Evolutionary conservation across 1,140 invertebrate species (phyloP).

Genomic region (Rhyzopertha dominica): DNA sequence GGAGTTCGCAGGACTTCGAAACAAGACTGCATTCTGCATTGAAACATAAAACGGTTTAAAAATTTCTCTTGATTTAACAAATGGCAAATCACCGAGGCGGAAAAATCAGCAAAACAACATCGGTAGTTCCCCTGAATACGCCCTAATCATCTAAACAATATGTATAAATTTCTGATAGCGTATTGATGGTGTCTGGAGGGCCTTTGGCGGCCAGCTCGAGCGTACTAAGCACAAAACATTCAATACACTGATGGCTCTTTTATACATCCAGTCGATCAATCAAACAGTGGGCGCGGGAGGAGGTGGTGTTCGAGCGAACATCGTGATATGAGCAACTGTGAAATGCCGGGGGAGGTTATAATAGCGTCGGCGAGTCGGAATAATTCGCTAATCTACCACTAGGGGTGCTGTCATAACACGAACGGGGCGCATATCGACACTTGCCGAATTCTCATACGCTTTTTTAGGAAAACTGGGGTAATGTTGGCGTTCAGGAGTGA

Average conservation of each 20-base stretch:
- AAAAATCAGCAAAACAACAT: too few relatives aligned
- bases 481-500: too few relatives aligned
- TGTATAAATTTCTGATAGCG: slow-evolving; percentile 29
- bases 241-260: slow-evolving; percentile 37
- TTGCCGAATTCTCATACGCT: slow-evolving; percentile 31
- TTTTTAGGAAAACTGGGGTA: too few relatives aligned
- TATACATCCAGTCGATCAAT: slow-evolving; percentile 32
- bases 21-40: too few relatives aligned
- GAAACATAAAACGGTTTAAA: too few relatives aligned
- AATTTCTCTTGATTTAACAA: too few relatives aligned
- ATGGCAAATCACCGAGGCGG: too few relatives aligned
- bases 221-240: slow-evolving; percentile 30
- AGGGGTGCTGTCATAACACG: slow-evolving; percentile 28
- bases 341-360: slow-evolving; percentile 23
- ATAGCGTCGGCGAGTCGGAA: slow-evolving; percentile 37
- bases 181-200: slow-evolving; percentile 33
- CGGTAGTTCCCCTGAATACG: too few relatives aligned
- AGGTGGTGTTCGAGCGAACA: slow-evolving; percentile 6
- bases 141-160: slow-evolving; percentile 28
- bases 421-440: slow-evolving; percentile 24
- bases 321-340: slow-evolving; percentile 18
- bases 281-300: slow-evolving; percentile 17
- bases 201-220: slow-evolving; percentile 33
- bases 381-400: slow-evolving; percentile 39
- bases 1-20: too few relatives aligned